Evolutionary conservation across 1,140 invertebrate species (phyloP).

Genomic region (Heliothis virescens): DNA sequence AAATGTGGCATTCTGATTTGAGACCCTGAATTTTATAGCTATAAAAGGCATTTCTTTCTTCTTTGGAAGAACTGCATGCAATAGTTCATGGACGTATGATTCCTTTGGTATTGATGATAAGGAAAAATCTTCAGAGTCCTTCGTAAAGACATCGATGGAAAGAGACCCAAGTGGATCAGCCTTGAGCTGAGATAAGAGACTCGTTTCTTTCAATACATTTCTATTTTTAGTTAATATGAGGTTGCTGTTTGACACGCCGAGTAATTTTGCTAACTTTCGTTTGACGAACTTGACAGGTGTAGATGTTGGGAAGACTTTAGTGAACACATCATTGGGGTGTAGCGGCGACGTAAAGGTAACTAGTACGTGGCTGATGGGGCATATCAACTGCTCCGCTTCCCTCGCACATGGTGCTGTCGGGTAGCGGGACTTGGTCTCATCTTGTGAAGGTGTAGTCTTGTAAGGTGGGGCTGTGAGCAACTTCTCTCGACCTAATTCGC

Average conservation of each 20-base stretch:
- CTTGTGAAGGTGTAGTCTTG: conserved; percentile 58
- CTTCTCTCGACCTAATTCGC: conserved; percentile 80
- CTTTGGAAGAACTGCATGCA: conserved; percentile 75
- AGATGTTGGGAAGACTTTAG: conserved; percentile 79
- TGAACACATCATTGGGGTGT: conserved; percentile 75
- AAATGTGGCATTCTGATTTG: conserved; percentile 79
- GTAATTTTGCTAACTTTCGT: conserved; percentile 78
- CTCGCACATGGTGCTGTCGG: conserved; percentile 74
- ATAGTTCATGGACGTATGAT: conserved; percentile 75
- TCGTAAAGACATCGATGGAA: conserved; percentile 77
- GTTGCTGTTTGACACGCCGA: conserved; percentile 75
- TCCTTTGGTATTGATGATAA: conserved; percentile 77
- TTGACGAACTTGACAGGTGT: conserved; percentile 80
- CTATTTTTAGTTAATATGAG: conserved; percentile 77
- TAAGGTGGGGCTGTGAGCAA: conserved; percentile 79
- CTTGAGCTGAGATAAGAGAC: conserved; percentile 74
- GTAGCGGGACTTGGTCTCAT: conserved; percentile 66
- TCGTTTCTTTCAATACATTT: conserved; percentile 78
- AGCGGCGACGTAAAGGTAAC: conserved; percentile 77
- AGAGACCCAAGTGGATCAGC: conserved; percentile 72
- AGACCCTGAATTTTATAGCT: conserved; percentile 81
- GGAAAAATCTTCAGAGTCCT: conserved; percentile 73
- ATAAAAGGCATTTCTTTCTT: conserved; percentile 78
- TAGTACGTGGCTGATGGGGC: conserved; percentile 75
- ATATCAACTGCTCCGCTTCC: conserved; percentile 73